Percentiles rank a stretch among this genome's conserved stretches.
Evolutionary conservation across 2,113 vertebrate genomes (phyloP).

Genomic region (Rattus rattus): DNA sequence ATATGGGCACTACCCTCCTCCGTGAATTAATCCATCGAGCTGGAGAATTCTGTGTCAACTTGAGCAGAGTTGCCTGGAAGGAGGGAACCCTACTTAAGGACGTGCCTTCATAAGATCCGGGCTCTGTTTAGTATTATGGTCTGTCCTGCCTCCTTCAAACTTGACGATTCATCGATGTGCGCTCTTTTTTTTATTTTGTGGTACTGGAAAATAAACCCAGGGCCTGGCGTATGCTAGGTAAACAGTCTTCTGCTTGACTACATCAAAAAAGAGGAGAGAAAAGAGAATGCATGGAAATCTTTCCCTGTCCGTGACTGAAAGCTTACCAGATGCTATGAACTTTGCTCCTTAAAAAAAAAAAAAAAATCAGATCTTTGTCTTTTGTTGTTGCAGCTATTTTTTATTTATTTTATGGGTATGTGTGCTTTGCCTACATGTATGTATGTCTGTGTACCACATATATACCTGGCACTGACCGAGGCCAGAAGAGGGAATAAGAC

Average conservation of each 20-base stretch:
- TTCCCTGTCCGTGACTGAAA: neutral
- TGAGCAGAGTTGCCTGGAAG: neutral
- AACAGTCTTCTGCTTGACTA: neutral
- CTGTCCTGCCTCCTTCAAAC: neutral
- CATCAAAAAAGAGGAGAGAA: neutral
- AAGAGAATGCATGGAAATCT: neutral
- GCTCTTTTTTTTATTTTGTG: neutral
- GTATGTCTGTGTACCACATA: neutral
- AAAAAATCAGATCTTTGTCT: neutral
- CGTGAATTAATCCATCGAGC: neutral
- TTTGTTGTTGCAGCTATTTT: neutral
- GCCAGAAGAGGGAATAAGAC: neutral
- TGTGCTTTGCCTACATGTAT: neutral
- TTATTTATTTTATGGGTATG: neutral
- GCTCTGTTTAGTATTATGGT: neutral
- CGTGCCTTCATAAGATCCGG: neutral
- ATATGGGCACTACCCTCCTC: neutral
- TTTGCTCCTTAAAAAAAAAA: neutral
- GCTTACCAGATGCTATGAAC: neutral
- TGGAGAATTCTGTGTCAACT: neutral
- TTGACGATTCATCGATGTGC: neutral
- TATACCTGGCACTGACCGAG: neutral
- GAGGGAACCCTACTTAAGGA: neutral
- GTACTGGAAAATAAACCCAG: neutral
- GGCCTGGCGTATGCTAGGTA: neutral